Conservation (phyloP, 2,113 vertebrate genomes). For the Coptodon rendalli region DNA sequence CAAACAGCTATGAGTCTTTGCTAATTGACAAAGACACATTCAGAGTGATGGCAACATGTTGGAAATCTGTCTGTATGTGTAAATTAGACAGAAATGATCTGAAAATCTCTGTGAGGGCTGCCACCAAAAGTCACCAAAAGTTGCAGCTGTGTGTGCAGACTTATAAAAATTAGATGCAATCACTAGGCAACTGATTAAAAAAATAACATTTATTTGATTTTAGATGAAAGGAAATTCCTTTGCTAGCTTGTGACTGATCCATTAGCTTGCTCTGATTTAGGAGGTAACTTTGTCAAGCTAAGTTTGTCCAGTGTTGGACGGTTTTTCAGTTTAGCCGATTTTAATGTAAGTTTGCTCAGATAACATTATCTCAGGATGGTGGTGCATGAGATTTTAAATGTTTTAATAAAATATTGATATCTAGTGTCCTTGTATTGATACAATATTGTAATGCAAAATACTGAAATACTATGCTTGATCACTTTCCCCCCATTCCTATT, state of each 20-base stretch:
- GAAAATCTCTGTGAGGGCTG: too few relatives aligned
- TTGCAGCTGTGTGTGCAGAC: neutral
- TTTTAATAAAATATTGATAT: neutral
- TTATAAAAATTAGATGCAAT: neutral
- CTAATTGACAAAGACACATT: neutral
- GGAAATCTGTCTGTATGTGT: neutral
- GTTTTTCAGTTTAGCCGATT: neutral
- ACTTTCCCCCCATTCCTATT: neutral
- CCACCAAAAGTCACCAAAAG: too few relatives aligned
- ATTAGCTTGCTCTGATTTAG: neutral
- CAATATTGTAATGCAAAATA: neutral
- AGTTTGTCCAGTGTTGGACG: neutral
- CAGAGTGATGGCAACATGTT: neutral
- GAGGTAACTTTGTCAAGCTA: neutral
- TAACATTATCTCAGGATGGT: neutral
- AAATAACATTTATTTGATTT: neutral
- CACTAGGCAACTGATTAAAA: neutral
- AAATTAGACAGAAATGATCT: neutral
- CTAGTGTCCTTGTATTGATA: neutral
- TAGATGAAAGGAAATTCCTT: neutral
- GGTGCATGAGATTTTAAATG: neutral
- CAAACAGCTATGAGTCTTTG: neutral
- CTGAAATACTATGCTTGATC: neutral
- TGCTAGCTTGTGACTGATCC: neutral
- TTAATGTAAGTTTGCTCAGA: neutral